phyloP scores from a whole-genome alignment of 2,888 invertebrate species.

The Hirtodrosophila cameraria region DNA sequence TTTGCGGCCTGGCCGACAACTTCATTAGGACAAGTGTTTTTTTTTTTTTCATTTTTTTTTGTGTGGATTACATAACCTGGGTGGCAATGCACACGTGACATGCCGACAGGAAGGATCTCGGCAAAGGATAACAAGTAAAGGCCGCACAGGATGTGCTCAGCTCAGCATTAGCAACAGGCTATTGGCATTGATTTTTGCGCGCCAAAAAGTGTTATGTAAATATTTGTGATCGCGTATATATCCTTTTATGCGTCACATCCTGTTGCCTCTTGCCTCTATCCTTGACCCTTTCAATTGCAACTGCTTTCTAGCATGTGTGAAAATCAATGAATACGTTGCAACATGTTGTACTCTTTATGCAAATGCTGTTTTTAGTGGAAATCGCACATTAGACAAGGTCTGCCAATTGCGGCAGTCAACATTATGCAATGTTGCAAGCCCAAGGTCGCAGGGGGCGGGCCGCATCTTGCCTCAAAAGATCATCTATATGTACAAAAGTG shows the following conservation, averaged over 20 bases:
- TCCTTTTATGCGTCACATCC: constrained; percentile 32
- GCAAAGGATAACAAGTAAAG: constrained; percentile 3
- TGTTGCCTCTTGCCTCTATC: constrained; percentile 40
- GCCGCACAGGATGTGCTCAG: constrained; percentile 35
- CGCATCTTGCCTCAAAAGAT: not conserved
- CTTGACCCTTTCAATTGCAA: constrained; percentile 61
- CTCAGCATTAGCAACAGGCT: no score
- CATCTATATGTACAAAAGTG: no score
- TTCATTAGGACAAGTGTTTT: constrained; percentile 55
- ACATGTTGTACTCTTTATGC: no score
- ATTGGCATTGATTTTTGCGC: constrained; percentile 62
- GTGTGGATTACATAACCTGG: constrained; percentile 62
- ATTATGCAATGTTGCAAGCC: constrained; percentile 51
- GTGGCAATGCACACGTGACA: constrained; percentile 71
- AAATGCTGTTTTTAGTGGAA: constrained; percentile 62
- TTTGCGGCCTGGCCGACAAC: constrained; percentile 55
- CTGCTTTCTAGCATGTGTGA: constrained; percentile 43
- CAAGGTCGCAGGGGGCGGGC: constrained; percentile 42
- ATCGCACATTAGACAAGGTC: constrained; percentile 68
- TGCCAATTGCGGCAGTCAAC: constrained; percentile 49
- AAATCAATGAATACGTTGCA: constrained; percentile 19
- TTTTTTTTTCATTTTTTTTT: constrained; percentile 14
- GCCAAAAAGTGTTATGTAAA: constrained; percentile 70
- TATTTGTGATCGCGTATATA: constrained; percentile 31
- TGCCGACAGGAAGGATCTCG: constrained; percentile 57